Percentiles rank a stretch among this genome's conserved stretches.
phyloP scores from a whole-genome alignment of 1,140 invertebrate genomes.

The Hycleus cichorii region DNA sequence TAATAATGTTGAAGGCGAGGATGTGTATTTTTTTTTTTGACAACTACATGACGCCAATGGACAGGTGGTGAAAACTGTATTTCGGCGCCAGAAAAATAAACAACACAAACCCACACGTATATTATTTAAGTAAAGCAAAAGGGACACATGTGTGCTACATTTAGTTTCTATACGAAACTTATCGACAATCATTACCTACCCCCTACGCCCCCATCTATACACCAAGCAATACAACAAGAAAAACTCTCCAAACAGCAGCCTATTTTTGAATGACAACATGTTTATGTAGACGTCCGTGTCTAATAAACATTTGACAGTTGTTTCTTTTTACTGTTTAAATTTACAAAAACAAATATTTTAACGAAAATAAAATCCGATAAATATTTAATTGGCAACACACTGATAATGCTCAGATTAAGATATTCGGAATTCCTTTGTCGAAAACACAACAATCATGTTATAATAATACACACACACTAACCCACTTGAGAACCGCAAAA shows the following conservation, averaged over 20 bases:
- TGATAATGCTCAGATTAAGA: no score
- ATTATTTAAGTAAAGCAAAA: neutral
- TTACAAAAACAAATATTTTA: no score
- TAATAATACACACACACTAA: no score
- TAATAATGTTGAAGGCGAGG: neutral
- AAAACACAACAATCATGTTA: no score
- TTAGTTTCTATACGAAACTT: neutral
- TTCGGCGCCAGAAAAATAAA: slow-evolving; percentile 25
- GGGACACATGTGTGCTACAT: neutral
- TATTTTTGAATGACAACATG: slow-evolving; percentile 5
- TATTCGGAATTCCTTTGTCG: no score
- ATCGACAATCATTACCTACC: neutral
- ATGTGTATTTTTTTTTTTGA: slow-evolving; percentile 16
- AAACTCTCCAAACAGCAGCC: no score
- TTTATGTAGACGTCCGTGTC: slow-evolving; percentile 7
- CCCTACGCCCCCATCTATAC: no score
- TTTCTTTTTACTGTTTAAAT: neutral
- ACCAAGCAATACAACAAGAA: no score
- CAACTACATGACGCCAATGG: slow-evolving; percentile 20
- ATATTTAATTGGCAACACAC: no score
- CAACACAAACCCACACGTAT: slow-evolving; percentile 7
- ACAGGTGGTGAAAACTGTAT: slow-evolving; percentile 31
- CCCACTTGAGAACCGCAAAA: no score
- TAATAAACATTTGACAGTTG: neutral
- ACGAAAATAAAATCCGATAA: no score